Conservation (phyloP, 2,888 invertebrate species). For the Mantis religiosa region DNA sequence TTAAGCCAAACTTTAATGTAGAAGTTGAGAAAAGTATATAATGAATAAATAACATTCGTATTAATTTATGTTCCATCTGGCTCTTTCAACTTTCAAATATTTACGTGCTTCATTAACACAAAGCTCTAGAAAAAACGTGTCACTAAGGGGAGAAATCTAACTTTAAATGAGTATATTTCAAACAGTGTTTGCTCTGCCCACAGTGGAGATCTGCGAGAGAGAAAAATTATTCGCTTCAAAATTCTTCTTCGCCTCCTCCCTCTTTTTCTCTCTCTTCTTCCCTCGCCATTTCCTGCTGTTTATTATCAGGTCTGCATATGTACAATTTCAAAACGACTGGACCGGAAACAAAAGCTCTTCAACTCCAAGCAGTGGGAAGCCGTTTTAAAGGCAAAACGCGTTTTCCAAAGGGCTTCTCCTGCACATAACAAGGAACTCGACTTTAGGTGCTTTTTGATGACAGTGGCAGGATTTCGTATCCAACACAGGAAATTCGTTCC, state of each 20-base stretch:
- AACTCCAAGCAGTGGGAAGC: not conserved
- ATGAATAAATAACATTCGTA: too few relatives aligned
- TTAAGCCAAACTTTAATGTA: too few relatives aligned
- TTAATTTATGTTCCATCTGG: too few relatives aligned
- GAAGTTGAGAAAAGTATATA: too few relatives aligned
- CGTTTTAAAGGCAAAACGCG: not conserved
- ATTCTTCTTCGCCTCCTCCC: not conserved
- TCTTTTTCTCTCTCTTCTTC: not conserved
- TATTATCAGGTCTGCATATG: not conserved
- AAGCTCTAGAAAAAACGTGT: not conserved
- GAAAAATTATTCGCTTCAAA: not conserved
- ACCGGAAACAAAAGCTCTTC: not conserved
- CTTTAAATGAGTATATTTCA: not conserved
- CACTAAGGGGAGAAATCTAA: not conserved
- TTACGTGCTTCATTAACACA: not conserved
- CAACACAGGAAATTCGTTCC: not conserved
- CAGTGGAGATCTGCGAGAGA: not conserved
- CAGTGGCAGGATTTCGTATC: not conserved
- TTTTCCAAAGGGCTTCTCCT: not conserved
- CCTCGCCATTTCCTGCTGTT: not conserved
- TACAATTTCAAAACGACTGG: too few relatives aligned
- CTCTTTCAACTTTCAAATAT: not conserved
- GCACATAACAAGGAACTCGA: not conserved
- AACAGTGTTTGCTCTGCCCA: not conserved
- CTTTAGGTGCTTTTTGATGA: not conserved